Conservation (phyloP, 1,140 invertebrate genomes). For the Philotrypesis tridentata region DNA sequence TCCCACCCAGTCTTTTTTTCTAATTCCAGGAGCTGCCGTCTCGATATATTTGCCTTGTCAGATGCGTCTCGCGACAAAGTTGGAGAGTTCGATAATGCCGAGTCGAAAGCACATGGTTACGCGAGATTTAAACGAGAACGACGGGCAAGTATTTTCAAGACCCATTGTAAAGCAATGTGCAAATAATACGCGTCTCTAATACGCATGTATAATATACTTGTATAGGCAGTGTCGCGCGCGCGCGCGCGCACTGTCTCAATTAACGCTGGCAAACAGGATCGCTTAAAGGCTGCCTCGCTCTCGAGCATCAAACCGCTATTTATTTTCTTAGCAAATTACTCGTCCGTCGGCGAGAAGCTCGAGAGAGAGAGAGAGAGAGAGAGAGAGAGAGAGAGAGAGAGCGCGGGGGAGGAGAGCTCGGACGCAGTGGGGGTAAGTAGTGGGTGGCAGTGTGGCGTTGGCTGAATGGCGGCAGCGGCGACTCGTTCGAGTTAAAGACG, state of each 20-base stretch:
- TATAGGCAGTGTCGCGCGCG: too few species aligned
- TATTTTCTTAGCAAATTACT: conserved; percentile 72
- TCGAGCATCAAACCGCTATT: conserved; percentile 59
- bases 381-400: conserved; percentile 29
- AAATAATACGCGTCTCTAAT: too few species aligned
- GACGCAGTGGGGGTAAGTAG: conserved; percentile 37
- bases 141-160: too few species aligned
- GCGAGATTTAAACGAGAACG: too few species aligned
- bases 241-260: conserved; percentile 59
- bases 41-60: not conserved
- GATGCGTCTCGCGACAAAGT: not conserved
- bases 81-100: too few species aligned
- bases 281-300: conserved; percentile 58
- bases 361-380: conserved; percentile 29
- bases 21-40: not conserved
- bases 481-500: conserved; percentile 66
- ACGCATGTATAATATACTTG: too few species aligned
- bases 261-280: conserved; percentile 59
- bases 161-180: too few species aligned
- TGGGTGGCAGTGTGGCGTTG: conserved; percentile 15
- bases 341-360: conserved; percentile 56
- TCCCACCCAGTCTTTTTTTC: not conserved
- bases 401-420: too few species aligned
- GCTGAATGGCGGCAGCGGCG: conserved; percentile 28
- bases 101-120: too few species aligned